phyloP scores from a whole-genome alignment of 2,113 vertebrate genomes.

The Dicrurus megarhynchus region DNA sequence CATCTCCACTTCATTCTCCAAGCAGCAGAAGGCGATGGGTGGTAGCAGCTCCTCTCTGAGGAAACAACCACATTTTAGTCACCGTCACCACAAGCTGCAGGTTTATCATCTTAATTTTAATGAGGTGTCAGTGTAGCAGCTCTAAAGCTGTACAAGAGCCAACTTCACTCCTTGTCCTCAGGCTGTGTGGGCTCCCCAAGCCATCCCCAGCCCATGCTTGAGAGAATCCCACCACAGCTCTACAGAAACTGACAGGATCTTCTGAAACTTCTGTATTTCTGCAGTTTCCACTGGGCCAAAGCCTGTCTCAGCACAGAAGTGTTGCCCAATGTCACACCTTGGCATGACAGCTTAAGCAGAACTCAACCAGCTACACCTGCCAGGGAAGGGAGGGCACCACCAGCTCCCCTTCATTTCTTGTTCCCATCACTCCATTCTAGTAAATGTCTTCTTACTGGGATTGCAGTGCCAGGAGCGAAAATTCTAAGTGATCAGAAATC shows the following conservation, averaged over 20 bases:
- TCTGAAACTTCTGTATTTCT: neutral
- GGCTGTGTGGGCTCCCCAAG: neutral
- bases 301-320: neutral
- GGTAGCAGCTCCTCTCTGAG: neutral
- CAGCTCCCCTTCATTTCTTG: neutral
- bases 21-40: neutral
- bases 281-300: neutral
- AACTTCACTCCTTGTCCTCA: neutral
- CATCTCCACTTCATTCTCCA: neutral
- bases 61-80: neutral
- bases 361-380: neutral
- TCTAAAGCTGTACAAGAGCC: neutral
- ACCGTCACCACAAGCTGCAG: neutral
- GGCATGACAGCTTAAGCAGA: neutral
- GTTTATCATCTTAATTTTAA: neutral
- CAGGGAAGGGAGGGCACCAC: neutral
- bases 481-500: neutral
- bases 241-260: neutral
- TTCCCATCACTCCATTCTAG: neutral
- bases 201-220: accelerated
- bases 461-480: neutral
- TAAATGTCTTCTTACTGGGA: neutral
- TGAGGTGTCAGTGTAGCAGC: neutral
- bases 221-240: neutral
- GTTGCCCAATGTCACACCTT: neutral